Evolutionary conservation across 2,888 invertebrate species (phyloP).

Genomic region (Eulithis testata): DNA sequence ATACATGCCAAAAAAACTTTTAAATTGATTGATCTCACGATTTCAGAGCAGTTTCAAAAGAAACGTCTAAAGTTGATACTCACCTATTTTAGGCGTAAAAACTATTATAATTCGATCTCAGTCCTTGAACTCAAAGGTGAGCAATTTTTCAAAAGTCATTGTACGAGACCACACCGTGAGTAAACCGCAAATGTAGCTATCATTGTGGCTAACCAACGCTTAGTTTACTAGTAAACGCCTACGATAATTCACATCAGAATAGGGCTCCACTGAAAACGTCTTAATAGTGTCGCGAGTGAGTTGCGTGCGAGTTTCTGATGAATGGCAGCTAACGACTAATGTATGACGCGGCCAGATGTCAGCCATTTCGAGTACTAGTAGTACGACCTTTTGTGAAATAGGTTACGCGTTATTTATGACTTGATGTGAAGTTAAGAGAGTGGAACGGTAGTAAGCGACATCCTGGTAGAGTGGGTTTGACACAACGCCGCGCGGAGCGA

Average conservation of each 20-base stretch:
- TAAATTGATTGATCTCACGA: constrained; percentile 14
- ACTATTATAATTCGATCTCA: constrained; percentile 33
- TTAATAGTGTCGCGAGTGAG: constrained; percentile 62
- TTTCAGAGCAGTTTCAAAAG: constrained; percentile 24
- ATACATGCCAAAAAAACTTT: too few species aligned
- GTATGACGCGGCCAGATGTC: constrained; percentile 59
- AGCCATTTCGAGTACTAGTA: constrained; percentile 40
- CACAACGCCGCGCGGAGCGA: neutral
- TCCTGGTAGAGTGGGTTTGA: constrained; percentile 9
- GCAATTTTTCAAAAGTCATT: constrained; percentile 55
- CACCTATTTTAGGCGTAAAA: constrained; percentile 30
- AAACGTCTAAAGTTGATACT: constrained; percentile 27
- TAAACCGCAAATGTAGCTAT: constrained; percentile 53
- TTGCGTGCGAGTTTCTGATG: constrained; percentile 57
- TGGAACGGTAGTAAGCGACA: constrained; percentile 14
- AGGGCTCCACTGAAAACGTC: constrained; percentile 59
- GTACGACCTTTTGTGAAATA: constrained; percentile 35
- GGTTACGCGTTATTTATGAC: constrained; percentile 29
- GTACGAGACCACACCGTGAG: constrained; percentile 51
- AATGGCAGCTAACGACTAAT: constrained; percentile 60
- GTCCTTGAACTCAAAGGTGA: constrained; percentile 48
- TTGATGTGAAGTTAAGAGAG: constrained; percentile 20
- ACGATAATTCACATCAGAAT: constrained; percentile 67
- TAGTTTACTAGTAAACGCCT: constrained; percentile 62
- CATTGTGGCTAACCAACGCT: constrained; percentile 54